A percentile compares a stretch with the other conserved stretches of the same genome.
Conservation (phyloP, 2,888 invertebrate species). For the Capitulum mitella region DNA sequence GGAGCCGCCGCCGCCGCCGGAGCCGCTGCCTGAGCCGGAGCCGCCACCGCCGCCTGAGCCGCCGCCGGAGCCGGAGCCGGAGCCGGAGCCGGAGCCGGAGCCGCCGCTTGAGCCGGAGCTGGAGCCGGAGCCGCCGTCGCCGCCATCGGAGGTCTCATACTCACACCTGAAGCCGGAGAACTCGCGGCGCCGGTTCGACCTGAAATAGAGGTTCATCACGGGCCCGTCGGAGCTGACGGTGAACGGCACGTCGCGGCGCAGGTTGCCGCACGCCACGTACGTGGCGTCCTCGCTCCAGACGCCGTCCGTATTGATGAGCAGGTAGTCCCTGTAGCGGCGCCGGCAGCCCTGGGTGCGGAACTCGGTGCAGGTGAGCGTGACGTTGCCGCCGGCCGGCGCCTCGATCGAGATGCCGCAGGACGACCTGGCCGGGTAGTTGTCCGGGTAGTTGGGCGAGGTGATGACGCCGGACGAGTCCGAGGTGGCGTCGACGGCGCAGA, state of each 20-base stretch:
- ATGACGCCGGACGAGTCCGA: background rate
- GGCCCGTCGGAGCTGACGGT: too few species aligned
- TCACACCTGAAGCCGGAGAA: too few species aligned
- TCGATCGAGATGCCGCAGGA: background rate
- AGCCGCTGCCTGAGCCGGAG: background rate
- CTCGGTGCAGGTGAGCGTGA: background rate
- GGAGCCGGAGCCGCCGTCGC: background rate
- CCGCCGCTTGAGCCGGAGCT: background rate
- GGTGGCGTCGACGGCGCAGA: background rate
- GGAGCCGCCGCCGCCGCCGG: background rate
- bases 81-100: background rate
- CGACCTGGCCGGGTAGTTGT: background rate
- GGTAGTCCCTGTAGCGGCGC: background rate
- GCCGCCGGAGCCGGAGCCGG: background rate
- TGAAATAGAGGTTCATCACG: too few species aligned
- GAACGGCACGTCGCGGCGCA: too few species aligned
- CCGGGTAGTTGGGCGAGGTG: background rate
- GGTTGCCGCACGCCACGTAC: background rate
- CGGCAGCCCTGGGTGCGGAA: background rate
- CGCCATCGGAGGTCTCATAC: too few species aligned
- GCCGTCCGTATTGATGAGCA: background rate
- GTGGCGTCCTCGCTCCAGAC: background rate
- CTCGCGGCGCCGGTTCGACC: background rate
- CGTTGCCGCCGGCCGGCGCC: background rate
- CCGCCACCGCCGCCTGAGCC: background rate